These are phyloP conservation scores for Mizuhopecten yessoensis DNA, from an alignment of 1,140 invertebrate species.

Conservation along the genomic window DNA sequence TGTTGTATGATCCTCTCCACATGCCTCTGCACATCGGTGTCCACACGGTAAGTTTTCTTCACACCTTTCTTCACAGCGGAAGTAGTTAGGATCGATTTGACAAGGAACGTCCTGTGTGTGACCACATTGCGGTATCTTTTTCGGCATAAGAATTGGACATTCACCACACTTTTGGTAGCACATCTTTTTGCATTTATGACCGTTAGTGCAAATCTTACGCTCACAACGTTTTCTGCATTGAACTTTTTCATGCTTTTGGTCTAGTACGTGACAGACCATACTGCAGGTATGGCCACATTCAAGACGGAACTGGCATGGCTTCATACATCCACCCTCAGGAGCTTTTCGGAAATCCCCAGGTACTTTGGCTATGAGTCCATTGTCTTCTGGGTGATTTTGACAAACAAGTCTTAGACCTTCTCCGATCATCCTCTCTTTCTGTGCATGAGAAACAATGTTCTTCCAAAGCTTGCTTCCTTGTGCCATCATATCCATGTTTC, in stretches of 20 bases:
- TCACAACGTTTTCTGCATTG: slow-evolving; percentile 77
- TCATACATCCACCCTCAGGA: slow-evolving; percentile 83
- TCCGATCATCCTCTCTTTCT: slow-evolving; percentile 62
- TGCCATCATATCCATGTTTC: slow-evolving; percentile 87
- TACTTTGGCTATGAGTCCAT: slow-evolving; percentile 60
- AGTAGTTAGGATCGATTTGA: slow-evolving; percentile 53
- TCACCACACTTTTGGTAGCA: slow-evolving; percentile 73
- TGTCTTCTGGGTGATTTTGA: slow-evolving; percentile 82
- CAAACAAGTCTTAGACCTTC: slow-evolving; percentile 81
- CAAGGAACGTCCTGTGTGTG: slow-evolving; percentile 67
- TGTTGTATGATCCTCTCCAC: slow-evolving; percentile 85
- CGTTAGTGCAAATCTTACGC: slow-evolving; percentile 63
- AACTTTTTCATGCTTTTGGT: slow-evolving; percentile 75
- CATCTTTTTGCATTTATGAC: slow-evolving; percentile 69
- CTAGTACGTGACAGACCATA: slow-evolving; percentile 77
- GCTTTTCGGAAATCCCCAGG: slow-evolving; percentile 80
- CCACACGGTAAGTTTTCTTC: slow-evolving; percentile 82
- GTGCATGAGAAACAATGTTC: slow-evolving; percentile 74
- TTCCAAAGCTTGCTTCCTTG: slow-evolving; percentile 81
- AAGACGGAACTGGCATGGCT: slow-evolving; percentile 77
- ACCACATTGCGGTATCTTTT: slow-evolving; percentile 64
- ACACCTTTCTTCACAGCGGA: slow-evolving; percentile 67
- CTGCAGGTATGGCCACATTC: slow-evolving; percentile 81
- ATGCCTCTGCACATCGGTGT: slow-evolving; percentile 87
- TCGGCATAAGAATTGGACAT: slow-evolving; percentile 67